Evolutionary conservation across 2,888 invertebrate species (phyloP).

Genomic region (Noctua fimbriata): DNA sequence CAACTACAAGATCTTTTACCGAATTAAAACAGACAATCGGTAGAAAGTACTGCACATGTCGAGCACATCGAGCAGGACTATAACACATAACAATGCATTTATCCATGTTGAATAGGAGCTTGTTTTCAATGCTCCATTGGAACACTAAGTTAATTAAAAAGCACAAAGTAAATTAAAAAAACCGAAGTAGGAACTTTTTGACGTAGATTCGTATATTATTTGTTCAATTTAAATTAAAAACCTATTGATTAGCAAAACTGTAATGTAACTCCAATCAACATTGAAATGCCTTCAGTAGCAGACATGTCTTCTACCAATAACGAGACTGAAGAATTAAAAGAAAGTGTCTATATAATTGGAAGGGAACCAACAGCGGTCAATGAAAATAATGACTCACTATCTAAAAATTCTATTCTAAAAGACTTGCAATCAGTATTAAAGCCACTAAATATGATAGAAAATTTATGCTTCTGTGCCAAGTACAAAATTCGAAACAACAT

Average conservation of each 20-base stretch:
- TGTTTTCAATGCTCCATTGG: too few relatives aligned
- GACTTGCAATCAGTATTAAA: background rate
- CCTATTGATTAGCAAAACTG: background rate
- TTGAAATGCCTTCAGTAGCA: background rate
- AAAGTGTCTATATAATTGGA: background rate
- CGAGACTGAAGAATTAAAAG: background rate
- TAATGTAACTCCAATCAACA: background rate
- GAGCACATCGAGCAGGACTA: too few relatives aligned
- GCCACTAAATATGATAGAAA: background rate
- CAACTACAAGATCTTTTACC: too few relatives aligned
- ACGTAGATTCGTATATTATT: too few relatives aligned
- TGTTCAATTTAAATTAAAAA: background rate
- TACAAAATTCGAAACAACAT: slow-evolving; percentile 2
- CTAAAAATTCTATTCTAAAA: background rate
- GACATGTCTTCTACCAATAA: background rate
- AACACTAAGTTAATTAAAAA: too few relatives aligned
- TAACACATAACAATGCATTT: too few relatives aligned
- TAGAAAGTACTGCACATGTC: too few relatives aligned
- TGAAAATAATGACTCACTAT: background rate
- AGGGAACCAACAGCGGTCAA: background rate
- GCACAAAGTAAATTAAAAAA: too few relatives aligned
- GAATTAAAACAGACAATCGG: too few relatives aligned
- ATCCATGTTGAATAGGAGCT: too few relatives aligned
- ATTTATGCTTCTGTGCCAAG: background rate
- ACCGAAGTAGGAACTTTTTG: too few relatives aligned